Evolutionary conservation across 2,113 vertebrate species (phyloP).

Genomic region (Thamnophis sirtalis): DNA sequence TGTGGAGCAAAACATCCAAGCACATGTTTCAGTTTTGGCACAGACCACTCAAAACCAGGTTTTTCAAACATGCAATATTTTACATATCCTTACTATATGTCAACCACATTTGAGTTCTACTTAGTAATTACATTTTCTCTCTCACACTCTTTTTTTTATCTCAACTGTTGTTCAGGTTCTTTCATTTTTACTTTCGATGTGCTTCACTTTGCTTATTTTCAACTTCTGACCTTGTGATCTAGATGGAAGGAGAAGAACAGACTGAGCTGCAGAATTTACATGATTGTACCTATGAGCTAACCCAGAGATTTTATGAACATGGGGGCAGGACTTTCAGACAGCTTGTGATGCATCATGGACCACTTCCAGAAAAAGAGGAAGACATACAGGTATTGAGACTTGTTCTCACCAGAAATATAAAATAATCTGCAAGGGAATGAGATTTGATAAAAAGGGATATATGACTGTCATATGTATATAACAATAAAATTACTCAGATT

Average conservation of each 20-base stretch:
- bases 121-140: not conserved
- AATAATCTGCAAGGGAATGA: not conserved
- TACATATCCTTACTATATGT: not conserved
- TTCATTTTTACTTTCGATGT: too few relatives aligned
- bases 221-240: not conserved
- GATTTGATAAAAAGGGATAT: not conserved
- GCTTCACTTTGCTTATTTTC: not conserved
- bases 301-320: constrained; percentile 77
- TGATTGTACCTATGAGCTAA: constrained; percentile 80
- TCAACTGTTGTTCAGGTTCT: not conserved
- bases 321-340: constrained; percentile 71
- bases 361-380: constrained; percentile 78
- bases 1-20: not conserved
- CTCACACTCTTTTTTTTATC: not conserved
- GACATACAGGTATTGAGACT: constrained; percentile 78
- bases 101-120: not conserved
- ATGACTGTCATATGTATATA: not conserved
- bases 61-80: not conserved
- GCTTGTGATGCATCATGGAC: constrained; percentile 72
- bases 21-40: not conserved
- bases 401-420: not conserved
- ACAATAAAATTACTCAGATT: not conserved
- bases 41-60: not conserved
- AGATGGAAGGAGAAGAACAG: constrained; percentile 79
- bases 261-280: constrained; percentile 77